phyloP scores from a whole-genome alignment of 2,888 invertebrate species.

The Archips crataeganus region DNA sequence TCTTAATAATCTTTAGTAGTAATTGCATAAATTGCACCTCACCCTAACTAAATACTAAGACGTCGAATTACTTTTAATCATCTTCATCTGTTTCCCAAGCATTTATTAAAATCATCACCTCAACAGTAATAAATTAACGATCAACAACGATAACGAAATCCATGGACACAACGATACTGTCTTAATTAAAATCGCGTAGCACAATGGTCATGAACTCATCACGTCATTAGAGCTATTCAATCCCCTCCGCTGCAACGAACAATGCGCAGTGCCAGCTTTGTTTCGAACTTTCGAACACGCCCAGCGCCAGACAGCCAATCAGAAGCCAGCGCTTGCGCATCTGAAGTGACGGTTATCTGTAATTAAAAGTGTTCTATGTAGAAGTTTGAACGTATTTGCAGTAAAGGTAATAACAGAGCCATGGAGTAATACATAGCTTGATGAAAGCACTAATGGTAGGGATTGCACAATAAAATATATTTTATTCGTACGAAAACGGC shows the following conservation, averaged over 20 bases:
- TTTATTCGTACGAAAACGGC: not conserved
- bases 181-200: conserved; percentile 23
- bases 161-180: conserved; percentile 18
- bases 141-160: not conserved
- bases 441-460: not conserved
- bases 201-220: conserved; percentile 32
- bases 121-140: not conserved
- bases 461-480: not conserved
- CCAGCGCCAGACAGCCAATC: conserved; percentile 65
- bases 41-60: no score
- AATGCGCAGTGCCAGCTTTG: conserved; percentile 40
- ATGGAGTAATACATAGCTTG: not conserved
- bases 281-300: conserved; percentile 45
- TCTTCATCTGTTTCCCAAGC: not conserved
- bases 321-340: conserved; percentile 50
- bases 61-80: not conserved
- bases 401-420: not conserved
- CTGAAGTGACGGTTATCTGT: conserved; percentile 28
- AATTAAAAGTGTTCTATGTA: conserved; percentile 33
- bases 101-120: not conserved
- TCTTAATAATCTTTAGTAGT: no score
- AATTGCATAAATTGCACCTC: no score
- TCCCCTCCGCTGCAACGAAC: conserved; percentile 25
- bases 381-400: not conserved
- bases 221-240: conserved; percentile 24